Conservation (phyloP, 2,113 vertebrate genomes). For the Psilopogon haemacephalus region DNA sequence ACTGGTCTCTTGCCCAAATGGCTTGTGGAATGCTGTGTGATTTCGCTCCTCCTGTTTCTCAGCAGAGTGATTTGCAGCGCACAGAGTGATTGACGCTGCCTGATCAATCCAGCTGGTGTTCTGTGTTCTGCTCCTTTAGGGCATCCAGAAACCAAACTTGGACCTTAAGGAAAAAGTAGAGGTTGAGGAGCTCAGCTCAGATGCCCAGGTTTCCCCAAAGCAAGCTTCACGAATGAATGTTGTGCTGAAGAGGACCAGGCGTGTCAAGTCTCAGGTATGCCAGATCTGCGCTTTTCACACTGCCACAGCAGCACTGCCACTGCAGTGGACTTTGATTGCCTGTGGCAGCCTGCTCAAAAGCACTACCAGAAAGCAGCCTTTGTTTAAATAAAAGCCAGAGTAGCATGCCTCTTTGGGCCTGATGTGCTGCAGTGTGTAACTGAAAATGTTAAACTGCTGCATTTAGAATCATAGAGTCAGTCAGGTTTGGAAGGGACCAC, state of each 20-base stretch:
- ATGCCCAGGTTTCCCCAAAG: conserved; percentile 74
- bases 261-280: conserved; percentile 83
- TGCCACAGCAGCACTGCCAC: not conserved
- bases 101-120: conserved; percentile 24
- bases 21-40: not conserved
- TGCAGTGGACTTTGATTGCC: not conserved
- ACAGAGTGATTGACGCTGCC: not conserved
- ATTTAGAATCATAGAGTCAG: too few relatives aligned
- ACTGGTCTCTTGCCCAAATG: not conserved
- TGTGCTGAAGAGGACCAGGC: conserved; percentile 79
- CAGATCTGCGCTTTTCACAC: too few relatives aligned
- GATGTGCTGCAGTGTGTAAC: not conserved
- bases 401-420: not conserved
- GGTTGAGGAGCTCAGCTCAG: conserved; percentile 72
- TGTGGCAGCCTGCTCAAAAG: not conserved
- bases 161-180: conserved; percentile 80
- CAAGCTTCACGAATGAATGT: conserved; percentile 75
- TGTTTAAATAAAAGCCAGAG: not conserved
- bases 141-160: conserved; percentile 79
- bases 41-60: not conserved
- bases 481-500: too few relatives aligned
- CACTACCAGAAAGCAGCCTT: not conserved
- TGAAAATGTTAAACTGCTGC: not conserved
- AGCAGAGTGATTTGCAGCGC: not conserved
- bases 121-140: conserved; percentile 71